Base-by-base conservation (phyloP, 1,140 invertebrate genomes). In the Scaptomyza pallida region DNA sequence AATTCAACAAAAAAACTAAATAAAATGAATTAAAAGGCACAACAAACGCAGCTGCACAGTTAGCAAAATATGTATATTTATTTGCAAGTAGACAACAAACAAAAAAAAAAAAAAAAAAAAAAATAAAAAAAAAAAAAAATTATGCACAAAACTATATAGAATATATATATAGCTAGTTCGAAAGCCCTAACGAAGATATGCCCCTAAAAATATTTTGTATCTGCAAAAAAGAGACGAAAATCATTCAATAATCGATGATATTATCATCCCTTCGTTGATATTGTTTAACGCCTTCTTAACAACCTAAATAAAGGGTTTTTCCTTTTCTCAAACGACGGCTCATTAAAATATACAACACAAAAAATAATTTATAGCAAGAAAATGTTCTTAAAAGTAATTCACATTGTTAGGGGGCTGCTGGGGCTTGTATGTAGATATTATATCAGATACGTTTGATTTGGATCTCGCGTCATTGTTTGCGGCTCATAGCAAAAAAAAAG, bases 401-500 rank as follows among this genome's bases (percentile, higher is more conserved):
- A 55, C 52, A 10, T 23, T 55, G 52, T 8, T 13, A 13, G 52
- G 40, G 45, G 40, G 55, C 40, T 37, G 33, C n/a, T 37, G n/a
- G n/a, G n/a, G n/a, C n/a, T n/a, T n/a, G 33, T 2, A 9, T 37
- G 12, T 5, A 35, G 5, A n/a, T 37, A 37, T 37, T 37, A 37
- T 17, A 47, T 30, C 15, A 73, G 73, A 83, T 71, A 48, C 43
- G 26, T 69, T 86, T 62, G 77, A 88, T 88, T 88, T 69, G 15
- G 59, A 86, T 81, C 82, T 77, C 74, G 62, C 74, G 73, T 86
- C 82, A 86, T 86, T 86, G 82, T 86, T 88, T 86, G 70, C 35
- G 33, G 60, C 60, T 69, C 52, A 43, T 52, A 82, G n/a, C 17
- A 43, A n/a, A 69, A 78, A 75, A 85, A 85, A 76, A 72, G 64